Evolutionary conservation across 2,797 vertebrate species (phyloP).

Genomic region (Scolopax bukidnonensis): DNA sequence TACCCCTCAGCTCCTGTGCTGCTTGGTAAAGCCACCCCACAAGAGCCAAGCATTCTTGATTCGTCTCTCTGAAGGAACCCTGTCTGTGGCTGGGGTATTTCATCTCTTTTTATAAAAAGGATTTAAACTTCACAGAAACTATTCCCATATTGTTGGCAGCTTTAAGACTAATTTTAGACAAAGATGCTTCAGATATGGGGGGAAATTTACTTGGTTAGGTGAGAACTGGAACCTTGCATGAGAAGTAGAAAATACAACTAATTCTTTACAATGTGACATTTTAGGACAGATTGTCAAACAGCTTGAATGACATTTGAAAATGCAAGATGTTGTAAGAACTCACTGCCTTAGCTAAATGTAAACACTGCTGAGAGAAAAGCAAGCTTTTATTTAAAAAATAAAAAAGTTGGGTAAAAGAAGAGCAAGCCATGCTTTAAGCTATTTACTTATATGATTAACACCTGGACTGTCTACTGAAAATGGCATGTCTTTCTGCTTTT

Average conservation of each 20-base stretch:
- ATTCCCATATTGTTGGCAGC: neutral
- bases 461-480: neutral
- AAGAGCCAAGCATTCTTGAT: fast-evolving
- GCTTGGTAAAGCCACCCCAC: neutral
- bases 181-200: neutral
- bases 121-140: neutral
- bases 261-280: neutral
- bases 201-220: neutral
- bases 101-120: neutral
- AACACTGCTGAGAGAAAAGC: neutral
- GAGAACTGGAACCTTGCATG: neutral
- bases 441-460: neutral
- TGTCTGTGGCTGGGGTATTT: neutral
- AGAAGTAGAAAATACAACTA: neutral
- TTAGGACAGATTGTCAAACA: slow-evolving; percentile 1
- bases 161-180: neutral
- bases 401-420: neutral
- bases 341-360: neutral
- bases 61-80: neutral
- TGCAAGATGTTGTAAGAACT: neutral
- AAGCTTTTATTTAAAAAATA: neutral
- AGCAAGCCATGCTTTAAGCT: neutral
- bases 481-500: neutral
- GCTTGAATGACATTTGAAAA: neutral
- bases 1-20: neutral